Evolutionary conservation across 92 coral and sea anemone species (phyloP).

Genomic region (Palythoa heliodiscus): DNA sequence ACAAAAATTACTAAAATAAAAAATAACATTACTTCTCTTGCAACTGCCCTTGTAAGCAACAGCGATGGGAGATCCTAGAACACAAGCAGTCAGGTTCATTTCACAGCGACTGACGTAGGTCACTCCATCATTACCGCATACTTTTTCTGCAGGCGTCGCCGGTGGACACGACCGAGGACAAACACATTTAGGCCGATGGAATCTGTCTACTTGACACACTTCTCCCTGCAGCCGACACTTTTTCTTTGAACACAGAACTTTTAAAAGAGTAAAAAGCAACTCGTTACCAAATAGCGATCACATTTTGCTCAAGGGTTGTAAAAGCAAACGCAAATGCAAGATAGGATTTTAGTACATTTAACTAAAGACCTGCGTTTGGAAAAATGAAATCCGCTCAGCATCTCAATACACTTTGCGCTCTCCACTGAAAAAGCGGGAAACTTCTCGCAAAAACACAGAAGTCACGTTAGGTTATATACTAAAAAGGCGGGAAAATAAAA

Average conservation of each 20-base stretch:
- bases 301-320: not conserved
- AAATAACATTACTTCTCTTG: slow-evolving; percentile 38
- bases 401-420: no score
- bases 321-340: not conserved
- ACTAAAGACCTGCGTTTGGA: no score
- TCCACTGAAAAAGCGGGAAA: not conserved
- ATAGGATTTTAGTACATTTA: no score
- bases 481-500: no score
- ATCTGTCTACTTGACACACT: slow-evolving; percentile 62
- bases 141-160: slow-evolving; percentile 35
- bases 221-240: slow-evolving; percentile 77
- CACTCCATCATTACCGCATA: slow-evolving; percentile 87
- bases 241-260: slow-evolving; percentile 66
- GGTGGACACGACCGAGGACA: slow-evolving; percentile 72
- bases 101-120: slow-evolving; percentile 75
- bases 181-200: slow-evolving; percentile 66
- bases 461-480: no score
- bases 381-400: no score
- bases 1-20: no score
- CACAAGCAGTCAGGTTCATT: slow-evolving; percentile 91
- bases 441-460: no score
- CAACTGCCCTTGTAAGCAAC: slow-evolving; percentile 73
- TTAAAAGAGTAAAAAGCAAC: not conserved
- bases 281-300: not conserved
- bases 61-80: slow-evolving; percentile 58